phyloP scores from a whole-genome alignment of 2,797 vertebrate genomes.

The Acanthurus leucopareius region DNA sequence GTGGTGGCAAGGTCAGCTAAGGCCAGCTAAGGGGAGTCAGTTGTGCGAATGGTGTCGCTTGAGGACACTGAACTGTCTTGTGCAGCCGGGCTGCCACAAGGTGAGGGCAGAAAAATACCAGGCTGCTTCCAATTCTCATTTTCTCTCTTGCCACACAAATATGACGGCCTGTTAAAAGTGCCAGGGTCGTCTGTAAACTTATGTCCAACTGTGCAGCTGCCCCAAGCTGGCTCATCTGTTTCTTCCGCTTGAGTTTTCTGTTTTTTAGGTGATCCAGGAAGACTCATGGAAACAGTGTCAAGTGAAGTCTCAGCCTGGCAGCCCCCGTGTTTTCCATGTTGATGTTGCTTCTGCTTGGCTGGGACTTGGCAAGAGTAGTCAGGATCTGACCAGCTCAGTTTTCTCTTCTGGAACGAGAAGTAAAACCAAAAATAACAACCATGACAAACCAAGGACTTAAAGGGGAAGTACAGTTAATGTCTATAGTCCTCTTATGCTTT shows the following conservation, averaged over 20 bases:
- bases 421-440: constrained; percentile 42
- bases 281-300: constrained; percentile 33
- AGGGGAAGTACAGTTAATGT: background rate
- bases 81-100: constrained; percentile 70
- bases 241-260: constrained; percentile 16
- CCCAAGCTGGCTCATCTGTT: background rate
- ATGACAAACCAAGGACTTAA: constrained; percentile 10
- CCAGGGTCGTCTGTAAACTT: constrained; percentile 25
- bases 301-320: constrained; percentile 35
- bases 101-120: constrained; percentile 41
- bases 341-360: constrained; percentile 49
- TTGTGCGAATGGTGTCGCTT: constrained; percentile 55
- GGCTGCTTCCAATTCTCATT: constrained; percentile 29
- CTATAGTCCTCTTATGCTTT: background rate
- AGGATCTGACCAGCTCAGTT: constrained; percentile 78
- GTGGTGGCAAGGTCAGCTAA: constrained; percentile 55
- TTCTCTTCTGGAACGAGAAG: constrained; percentile 78
- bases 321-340: constrained; percentile 39
- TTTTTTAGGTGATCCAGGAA: constrained; percentile 38
- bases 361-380: constrained; percentile 43
- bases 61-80: constrained; percentile 83
- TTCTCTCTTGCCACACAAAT: constrained; percentile 36
- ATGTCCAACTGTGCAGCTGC: constrained; percentile 21
- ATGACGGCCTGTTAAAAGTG: constrained; percentile 59
- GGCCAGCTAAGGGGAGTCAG: constrained; percentile 66